phyloP scores from a whole-genome alignment of 2,888 invertebrate species.

The Campoplex nolae region DNA sequence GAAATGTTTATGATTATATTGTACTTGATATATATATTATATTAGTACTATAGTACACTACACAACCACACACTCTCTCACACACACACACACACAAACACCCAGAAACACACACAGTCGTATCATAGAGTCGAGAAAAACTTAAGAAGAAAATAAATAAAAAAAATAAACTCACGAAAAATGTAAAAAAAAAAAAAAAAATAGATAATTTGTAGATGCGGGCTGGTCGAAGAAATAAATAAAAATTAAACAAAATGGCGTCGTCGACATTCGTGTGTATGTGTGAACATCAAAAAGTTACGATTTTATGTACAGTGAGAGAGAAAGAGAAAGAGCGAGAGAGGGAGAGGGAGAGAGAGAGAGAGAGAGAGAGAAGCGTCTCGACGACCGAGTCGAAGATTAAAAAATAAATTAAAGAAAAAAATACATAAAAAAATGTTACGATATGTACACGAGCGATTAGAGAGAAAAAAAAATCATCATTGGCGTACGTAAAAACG shows the following conservation, averaged over 20 bases:
- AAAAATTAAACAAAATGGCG: conserved; percentile 10
- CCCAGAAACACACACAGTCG: conserved; percentile 36
- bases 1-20: conserved; percentile 68
- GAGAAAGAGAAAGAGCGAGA: conserved; percentile 37
- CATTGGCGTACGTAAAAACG: conserved; percentile 46
- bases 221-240: conserved; percentile 50
- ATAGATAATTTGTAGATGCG: conserved; percentile 59
- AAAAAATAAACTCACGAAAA: background rate
- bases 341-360: conserved; percentile 45
- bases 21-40: conserved; percentile 65
- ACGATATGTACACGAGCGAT: conserved; percentile 61
- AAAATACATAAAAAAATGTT: conserved; percentile 42
- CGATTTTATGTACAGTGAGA: conserved; percentile 33
- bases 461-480: conserved; percentile 50
- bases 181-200: conserved; percentile 22
- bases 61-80: conserved; percentile 15
- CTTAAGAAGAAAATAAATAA: conserved; percentile 18
- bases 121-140: conserved; percentile 56
- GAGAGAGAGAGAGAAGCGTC: conserved; percentile 43
- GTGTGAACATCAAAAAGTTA: conserved; percentile 37
- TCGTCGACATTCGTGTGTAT: conserved; percentile 40
- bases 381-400: conserved; percentile 71
- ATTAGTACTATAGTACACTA: conserved; percentile 60
- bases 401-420: conserved; percentile 65
- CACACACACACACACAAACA: conserved; percentile 7